phyloP scores from a whole-genome alignment of 2,888 invertebrate species.

The Pristionchus fissidentatus region DNA sequence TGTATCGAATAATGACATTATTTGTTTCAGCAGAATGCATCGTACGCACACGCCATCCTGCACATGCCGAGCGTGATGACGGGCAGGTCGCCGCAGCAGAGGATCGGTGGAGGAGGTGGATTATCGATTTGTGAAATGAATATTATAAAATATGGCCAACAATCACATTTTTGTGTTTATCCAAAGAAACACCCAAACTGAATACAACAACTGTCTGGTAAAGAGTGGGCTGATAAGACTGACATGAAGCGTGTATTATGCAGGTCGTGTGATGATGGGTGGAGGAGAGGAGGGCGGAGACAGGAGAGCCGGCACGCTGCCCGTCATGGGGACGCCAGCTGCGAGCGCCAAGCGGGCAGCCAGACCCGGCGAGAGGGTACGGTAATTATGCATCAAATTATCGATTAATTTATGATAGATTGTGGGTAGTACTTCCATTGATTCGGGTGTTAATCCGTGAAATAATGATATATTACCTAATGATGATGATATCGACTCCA shows the following conservation, averaged over 20 bases:
- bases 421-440: not conserved
- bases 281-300: not conserved
- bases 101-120: not conserved
- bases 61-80: conserved; percentile 59
- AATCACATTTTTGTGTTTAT: no score
- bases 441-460: not conserved
- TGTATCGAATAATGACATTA: no score
- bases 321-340: conserved; percentile 43
- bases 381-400: not conserved
- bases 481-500: not conserved
- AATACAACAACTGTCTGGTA: no score
- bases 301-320: not conserved
- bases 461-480: not conserved
- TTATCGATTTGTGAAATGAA: not conserved
- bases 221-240: no score
- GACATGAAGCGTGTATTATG: no score
- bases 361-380: conserved; percentile 3
- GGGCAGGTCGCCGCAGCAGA: conserved; percentile 59
- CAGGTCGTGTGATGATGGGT: not conserved
- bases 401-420: not conserved
- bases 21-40: conserved; percentile 53
- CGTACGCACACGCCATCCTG: conserved; percentile 64
- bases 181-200: no score
- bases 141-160: no score
- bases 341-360: not conserved